Evolutionary conservation across 2,888 invertebrate genomes (phyloP).

Genomic region (Peribatodes rhomboidaria): DNA sequence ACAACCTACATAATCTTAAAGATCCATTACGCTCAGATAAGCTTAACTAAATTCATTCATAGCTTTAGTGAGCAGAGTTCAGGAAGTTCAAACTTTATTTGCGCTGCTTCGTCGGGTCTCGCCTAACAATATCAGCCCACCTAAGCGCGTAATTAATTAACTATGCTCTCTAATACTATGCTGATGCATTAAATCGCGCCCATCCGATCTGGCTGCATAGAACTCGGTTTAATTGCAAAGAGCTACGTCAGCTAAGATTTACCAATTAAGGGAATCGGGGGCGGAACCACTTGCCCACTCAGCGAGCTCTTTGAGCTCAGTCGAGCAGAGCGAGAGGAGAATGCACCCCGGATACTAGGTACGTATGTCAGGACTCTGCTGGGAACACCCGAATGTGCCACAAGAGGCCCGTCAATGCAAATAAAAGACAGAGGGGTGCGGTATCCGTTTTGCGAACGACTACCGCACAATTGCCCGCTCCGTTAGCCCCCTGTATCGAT

Average conservation of each 20-base stretch:
- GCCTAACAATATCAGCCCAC: constrained; percentile 26
- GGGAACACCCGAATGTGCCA: constrained; percentile 34
- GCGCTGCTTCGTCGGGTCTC: constrained; percentile 20
- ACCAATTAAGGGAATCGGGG: constrained; percentile 81
- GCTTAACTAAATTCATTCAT: constrained; percentile 7
- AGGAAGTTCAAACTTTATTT: constrained; percentile 17
- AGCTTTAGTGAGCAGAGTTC: neutral
- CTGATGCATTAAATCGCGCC: constrained; percentile 67
- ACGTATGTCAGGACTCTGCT: constrained; percentile 1
- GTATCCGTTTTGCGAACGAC: constrained; percentile 36
- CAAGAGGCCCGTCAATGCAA: constrained; percentile 43
- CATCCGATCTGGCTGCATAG: constrained; percentile 67
- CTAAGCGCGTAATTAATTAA: constrained; percentile 52
- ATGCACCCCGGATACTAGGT: constrained; percentile 21
- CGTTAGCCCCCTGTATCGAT: constrained; percentile 19
- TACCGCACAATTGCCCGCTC: constrained; percentile 23
- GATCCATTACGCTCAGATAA: neutral
- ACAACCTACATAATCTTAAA: neutral
- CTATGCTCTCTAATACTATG: constrained; percentile 53
- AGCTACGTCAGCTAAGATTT: constrained; percentile 83
- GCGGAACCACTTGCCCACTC: constrained; percentile 77
- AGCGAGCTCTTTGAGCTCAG: constrained; percentile 60
- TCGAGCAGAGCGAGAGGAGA: constrained; percentile 40
- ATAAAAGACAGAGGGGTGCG: constrained; percentile 43
- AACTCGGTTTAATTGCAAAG: constrained; percentile 77